Percentiles rank a stretch among this genome's conserved stretches.
These are phyloP conservation scores for Lutraria rhynchaena DNA, from an alignment of 1,140 invertebrate species.

Conservation along the genomic window DNA sequence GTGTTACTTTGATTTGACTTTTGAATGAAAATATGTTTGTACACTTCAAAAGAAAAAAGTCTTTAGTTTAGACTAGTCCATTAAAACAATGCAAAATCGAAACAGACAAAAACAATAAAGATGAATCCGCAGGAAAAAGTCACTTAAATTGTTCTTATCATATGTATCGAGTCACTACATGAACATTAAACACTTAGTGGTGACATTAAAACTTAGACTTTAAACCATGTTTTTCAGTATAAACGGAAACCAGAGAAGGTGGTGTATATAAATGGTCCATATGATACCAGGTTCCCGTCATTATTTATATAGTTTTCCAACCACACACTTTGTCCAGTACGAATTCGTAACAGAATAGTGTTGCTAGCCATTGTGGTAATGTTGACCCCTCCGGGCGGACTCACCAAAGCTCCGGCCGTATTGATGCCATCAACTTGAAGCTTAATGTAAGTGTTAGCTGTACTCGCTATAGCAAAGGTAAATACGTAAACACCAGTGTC, in stretches of 20 bases:
- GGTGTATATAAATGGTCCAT: background rate
- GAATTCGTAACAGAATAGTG: background rate
- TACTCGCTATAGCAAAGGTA: background rate
- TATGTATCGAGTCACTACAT: too few species aligned
- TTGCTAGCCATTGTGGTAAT: background rate
- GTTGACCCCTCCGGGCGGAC: background rate
- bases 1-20: too few species aligned
- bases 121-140: too few species aligned
- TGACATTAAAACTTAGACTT: too few species aligned
- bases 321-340: constrained; percentile 10
- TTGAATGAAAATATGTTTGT: too few species aligned
- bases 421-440: background rate
- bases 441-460: background rate
- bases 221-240: too few species aligned
- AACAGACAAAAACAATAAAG: too few species aligned
- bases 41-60: too few species aligned
- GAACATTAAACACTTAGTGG: too few species aligned
- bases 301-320: constrained; percentile 4
- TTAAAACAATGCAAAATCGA: too few species aligned
- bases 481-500: background rate
- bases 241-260: constrained; percentile 3
- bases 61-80: too few species aligned
- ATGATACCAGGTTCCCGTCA: background rate
- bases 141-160: too few species aligned
- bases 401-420: background rate